Evolutionary conservation across 64 coral and sea anemone species (phyloP), one percentile per base, ranked within the genome.

Genomic region (Pachyseris speciosa): DNA sequence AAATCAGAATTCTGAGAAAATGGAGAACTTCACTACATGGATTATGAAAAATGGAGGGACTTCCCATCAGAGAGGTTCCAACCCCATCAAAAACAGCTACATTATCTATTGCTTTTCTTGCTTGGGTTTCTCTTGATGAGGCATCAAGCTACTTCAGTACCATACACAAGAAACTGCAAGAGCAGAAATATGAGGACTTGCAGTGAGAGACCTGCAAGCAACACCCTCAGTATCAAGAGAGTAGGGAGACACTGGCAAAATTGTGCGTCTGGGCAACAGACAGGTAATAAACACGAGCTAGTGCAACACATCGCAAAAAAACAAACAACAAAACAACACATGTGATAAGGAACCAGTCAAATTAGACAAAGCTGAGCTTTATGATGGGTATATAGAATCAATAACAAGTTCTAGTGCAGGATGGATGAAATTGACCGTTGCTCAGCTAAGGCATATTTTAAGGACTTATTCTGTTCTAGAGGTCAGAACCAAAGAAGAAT

Each of bases 401-500:
- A 55, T 92, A 7, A 78, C 89, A 10, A 83, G 75, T 50, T 84
- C 79, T 44, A 84, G 37, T 13, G 68, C 79, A 47, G 89, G 89
- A 55, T 51, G 87, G 10, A 81, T 80, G 30, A 93, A 67, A 50
- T 34, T 78, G 30, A 53, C 90, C 27, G 91, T 69, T 12, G 83
- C 90, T 28, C 84, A 81, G 1, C 53, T 87, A 26, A 37, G 84
- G 59, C 74, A 85, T 3, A 78, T 94, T 24, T 55, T 94, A 15
- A 89, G 92, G 63, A 28, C 15, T 2, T 77, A 94, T 11, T 5
- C 11, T 20, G 32, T 94, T 67, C 25, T 94, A 41, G 78, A 84
- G 39, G 36, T 84, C 20, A 86, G 92, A 3, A 45, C 69, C 47
- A 94, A 94, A 50, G 92, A 94, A 45, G 85, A 94, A 83, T 16